These are phyloP conservation scores for Dunckerocampus dactyliophorus DNA, from an alignment of 2,113 vertebrate species.

Conservation along the genomic window DNA sequence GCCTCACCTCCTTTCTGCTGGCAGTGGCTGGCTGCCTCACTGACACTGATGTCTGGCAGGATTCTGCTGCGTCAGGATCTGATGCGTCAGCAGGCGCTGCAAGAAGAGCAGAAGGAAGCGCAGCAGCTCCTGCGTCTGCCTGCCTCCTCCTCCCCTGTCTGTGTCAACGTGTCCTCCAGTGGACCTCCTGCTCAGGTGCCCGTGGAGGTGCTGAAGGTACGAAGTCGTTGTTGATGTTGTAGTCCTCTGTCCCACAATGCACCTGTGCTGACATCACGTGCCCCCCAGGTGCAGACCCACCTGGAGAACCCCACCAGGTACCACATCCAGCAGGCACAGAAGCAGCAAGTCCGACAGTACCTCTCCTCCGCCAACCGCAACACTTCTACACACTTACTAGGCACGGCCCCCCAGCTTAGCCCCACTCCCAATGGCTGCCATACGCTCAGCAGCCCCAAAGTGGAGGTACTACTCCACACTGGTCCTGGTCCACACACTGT, in stretches of 20 bases:
- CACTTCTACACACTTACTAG: constrained; percentile 71
- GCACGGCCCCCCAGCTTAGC: constrained; percentile 60
- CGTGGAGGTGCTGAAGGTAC: constrained; percentile 84
- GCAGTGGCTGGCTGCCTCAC: constrained; percentile 5
- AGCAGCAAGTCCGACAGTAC: constrained; percentile 85
- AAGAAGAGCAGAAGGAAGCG: constrained; percentile 82
- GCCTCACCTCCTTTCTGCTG: neutral
- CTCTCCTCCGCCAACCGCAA: constrained; percentile 83
- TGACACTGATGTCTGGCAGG: constrained; percentile 71
- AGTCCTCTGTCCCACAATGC: neutral
- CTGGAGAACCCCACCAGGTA: constrained; percentile 86
- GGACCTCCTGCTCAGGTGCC: constrained; percentile 82
- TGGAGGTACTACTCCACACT: constrained; percentile 72
- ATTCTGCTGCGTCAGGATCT: constrained; percentile 84
- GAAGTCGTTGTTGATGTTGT: constrained; percentile 17
- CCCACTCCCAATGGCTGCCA: constrained; percentile 82
- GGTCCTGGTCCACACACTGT: no score
- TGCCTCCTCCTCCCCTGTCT: constrained; percentile 76
- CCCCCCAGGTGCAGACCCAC: constrained; percentile 80
- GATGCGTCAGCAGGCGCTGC: constrained; percentile 83
- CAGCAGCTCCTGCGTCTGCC: constrained; percentile 69
- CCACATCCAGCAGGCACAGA: constrained; percentile 83
- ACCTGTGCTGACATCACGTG: neutral
- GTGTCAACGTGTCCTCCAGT: constrained; percentile 67
- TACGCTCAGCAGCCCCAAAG: constrained; percentile 81